Evolutionary conservation across 2,113 vertebrate genomes (phyloP), one percentile per base, ranked within the genome.

Genomic region (Oreochromis niloticus): DNA sequence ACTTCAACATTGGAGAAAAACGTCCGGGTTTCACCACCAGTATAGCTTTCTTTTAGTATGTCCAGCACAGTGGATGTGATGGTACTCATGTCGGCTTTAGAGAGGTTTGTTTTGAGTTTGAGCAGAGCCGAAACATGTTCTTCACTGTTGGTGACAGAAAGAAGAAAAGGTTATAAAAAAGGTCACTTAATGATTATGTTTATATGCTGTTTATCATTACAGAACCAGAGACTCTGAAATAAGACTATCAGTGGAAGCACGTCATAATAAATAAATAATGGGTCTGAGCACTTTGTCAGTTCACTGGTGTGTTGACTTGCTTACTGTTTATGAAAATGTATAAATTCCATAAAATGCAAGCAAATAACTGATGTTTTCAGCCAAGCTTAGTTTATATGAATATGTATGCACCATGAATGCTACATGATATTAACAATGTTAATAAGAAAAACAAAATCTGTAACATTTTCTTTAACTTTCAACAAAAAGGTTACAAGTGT

Each of bases 91-190:
- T 98, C 96, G 0, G 90, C 73, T 7, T 10, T 95, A 1, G 95
- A 88, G 68, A 99, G 86, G 82, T 96, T 98, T 2, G 93, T 92
- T 93, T 98, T 99, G 87, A 99, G 97, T 91, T 97, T 90, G 81
- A 99, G 95, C 92, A 99, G 96, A 0, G 97, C 96, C 1, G 93
- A 95, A 41, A 99, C 88, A 5, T 99, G 98, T 46, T 85, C 95
- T 82, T 97, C 96, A 93, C 98, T 99, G 97, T n/a, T 24, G 63
- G 63, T 0, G 54, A 87, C 71, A 16, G n/a, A 36, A 39, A 2
- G 2, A 30, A 39, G 13, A 27, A 46, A 46, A 9, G 30, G 7
- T 46, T 12, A 6, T 14, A 19, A n/a, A 55, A 16, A 17, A 61
- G 7, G 12, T 11, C 8, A 48, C 6, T 0, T 41, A 39, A 41